Conservation (phyloP, 1,140 invertebrate genomes). For the Euwallacea fornicatus region DNA sequence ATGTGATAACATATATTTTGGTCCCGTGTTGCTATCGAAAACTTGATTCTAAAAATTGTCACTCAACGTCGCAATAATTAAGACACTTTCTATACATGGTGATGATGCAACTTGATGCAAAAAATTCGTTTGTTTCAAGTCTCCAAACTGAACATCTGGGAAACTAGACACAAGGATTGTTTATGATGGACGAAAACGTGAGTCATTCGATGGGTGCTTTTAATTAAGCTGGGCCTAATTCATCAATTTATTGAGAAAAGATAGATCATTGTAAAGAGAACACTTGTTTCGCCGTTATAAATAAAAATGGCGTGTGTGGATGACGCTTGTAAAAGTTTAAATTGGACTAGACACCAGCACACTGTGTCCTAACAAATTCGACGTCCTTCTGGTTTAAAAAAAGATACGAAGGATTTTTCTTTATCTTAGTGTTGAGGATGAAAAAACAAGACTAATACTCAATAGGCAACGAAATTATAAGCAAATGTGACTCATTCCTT, state of each 20-base stretch:
- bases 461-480: too few relatives aligned
- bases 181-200: not conserved
- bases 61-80: not conserved
- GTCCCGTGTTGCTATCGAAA: too few relatives aligned
- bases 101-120: not conserved
- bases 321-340: not conserved
- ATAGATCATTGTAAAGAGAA: not conserved
- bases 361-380: not conserved
- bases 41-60: too few relatives aligned
- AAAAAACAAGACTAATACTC: too few relatives aligned
- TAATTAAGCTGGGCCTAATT: not conserved
- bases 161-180: slow-evolving; percentile 1
- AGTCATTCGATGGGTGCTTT: not conserved
- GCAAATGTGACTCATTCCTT: too few relatives aligned
- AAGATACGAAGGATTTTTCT: too few relatives aligned
- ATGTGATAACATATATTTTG: too few relatives aligned
- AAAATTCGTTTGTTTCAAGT: slow-evolving; percentile 1
- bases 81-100: not conserved
- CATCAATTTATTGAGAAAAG: slow-evolving; percentile 1
- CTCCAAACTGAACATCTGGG: not conserved
- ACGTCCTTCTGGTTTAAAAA: too few relatives aligned
- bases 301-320: not conserved
- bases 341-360: not conserved
- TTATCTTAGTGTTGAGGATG: too few relatives aligned
- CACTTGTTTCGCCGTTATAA: not conserved